Base-by-base conservation (phyloP, 2,113 vertebrate species). In the Ciconia boyciana region DNA sequence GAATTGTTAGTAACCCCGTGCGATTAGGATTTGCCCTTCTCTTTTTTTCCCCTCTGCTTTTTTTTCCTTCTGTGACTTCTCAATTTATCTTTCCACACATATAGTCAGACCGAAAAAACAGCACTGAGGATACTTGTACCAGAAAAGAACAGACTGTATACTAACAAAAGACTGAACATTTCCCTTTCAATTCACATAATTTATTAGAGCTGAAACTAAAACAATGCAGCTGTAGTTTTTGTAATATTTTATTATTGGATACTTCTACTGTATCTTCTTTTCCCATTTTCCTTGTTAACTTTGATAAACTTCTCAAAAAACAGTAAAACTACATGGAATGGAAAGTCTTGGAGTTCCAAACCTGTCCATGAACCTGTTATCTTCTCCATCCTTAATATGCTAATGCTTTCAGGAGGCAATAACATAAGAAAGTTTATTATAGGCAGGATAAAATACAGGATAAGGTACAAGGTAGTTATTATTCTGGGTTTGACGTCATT, bases 161-260 rank as follows among this genome's bases (percentile, higher is more conserved):
- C 65, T 62, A 89, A 75, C 65, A 75, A 81, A 86, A 96, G 54
- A 62, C 60, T 62, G 19, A 90, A 93, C 61, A 36, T 21, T 11
- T 80, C 20, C 65, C 10, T 91, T 95, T 91, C 65, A 97, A 89
- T 93, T 94, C 93, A 70, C 70, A 70, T 92, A 58, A 95, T 93
- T 92, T 96, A 92, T 96, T 93, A 83, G 29, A 85, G 51, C 52
- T 82, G 76, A 94, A 92, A 68, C 22, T 79, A 84, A 94, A 94
- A 82, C 46, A 95, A 57, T 82, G 39, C 22, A 83, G 31, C 36
- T 94, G 51, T 83, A 71, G 48, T 52, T 94, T 92, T 49, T 80
- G 48, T 80, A 70, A 20, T 31, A 76, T 52, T 82, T 87, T 69
- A 71, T 58, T 89, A 61, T 13, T 41, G 9, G 43, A 72, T 89